Percentiles rank a stretch among this genome's conserved stretches.
Evolutionary conservation across 2,888 invertebrate species (phyloP).

Genomic region (Drosophila testacea): DNA sequence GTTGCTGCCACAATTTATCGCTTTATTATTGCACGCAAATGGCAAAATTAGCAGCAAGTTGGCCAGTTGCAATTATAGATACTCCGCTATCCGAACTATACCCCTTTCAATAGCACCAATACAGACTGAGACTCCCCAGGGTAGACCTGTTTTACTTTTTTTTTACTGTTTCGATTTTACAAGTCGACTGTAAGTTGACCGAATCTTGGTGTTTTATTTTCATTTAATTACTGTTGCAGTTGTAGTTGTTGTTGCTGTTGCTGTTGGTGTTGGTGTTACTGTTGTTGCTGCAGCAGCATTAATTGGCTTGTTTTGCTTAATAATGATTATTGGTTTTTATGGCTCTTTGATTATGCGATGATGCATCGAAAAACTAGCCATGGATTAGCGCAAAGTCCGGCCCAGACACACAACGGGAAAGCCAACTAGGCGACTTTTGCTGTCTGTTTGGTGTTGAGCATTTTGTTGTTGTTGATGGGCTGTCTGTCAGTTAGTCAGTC

Average conservation of each 20-base stretch:
- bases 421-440: slow-evolving; percentile 21
- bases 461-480: slow-evolving; percentile 72
- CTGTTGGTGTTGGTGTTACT: slow-evolving; percentile 31
- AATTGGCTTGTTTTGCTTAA: slow-evolving; percentile 80
- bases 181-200: slow-evolving; percentile 54
- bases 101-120: not conserved
- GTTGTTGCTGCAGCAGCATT: slow-evolving; percentile 56
- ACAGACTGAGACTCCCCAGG: slow-evolving; percentile 22
- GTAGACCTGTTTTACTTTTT: slow-evolving; percentile 62
- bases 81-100: not conserved
- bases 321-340: slow-evolving; percentile 81
- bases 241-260: slow-evolving; percentile 34
- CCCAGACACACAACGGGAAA: slow-evolving; percentile 49
- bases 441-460: slow-evolving; percentile 59
- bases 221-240: slow-evolving; percentile 72
- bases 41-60: slow-evolving; percentile 64
- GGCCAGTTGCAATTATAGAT: slow-evolving; percentile 55
- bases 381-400: slow-evolving; percentile 55
- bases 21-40: slow-evolving; percentile 75
- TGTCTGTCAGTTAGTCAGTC: slow-evolving; percentile 75
- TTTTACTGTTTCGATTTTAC: slow-evolving; percentile 13
- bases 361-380: slow-evolving; percentile 73
- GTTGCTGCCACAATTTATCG: slow-evolving; percentile 60
- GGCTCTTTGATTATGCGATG: slow-evolving; percentile 80
- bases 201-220: slow-evolving; percentile 77